phyloP scores from a whole-genome alignment of 2,113 vertebrate genomes.

The Sander vitreus region DNA sequence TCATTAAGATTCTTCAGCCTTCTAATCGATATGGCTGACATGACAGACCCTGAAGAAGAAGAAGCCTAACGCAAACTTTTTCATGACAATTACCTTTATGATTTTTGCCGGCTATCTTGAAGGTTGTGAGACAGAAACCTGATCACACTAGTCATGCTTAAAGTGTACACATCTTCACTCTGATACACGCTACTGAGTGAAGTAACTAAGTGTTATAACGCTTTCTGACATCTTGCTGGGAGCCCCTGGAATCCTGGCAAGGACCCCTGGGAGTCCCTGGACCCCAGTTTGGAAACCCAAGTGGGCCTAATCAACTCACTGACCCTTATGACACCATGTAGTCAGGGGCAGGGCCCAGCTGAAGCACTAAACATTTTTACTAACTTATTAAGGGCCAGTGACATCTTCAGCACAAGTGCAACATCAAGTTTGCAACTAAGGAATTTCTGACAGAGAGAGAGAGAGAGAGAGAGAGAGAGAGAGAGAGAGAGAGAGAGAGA shows the following conservation, averaged over 20 bases:
- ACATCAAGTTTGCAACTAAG: conserved; percentile 46
- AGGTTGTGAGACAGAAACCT: not conserved
- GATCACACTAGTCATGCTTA: not conserved
- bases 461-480: conserved; percentile 10
- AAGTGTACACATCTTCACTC: not conserved
- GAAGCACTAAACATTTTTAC: not conserved
- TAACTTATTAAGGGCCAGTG: conserved; percentile 11
- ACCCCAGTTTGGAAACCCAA: conserved; percentile 49
- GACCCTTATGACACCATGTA: conserved; percentile 33
- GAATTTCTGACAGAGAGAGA: conserved; percentile 39
- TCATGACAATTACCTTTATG: not conserved
- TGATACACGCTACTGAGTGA: not conserved
- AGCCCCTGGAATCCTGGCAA: conserved; percentile 30
- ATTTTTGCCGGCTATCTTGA: not conserved
- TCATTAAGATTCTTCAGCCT: not conserved
- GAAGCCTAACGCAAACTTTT: not conserved
- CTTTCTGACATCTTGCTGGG: conserved; percentile 5
- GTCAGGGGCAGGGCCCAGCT: not conserved
- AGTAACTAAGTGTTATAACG: not conserved
- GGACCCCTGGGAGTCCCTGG: conserved; percentile 62
- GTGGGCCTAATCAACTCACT: conserved; percentile 32
- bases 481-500: conserved; percentile 28
- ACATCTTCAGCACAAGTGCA: conserved; percentile 40
- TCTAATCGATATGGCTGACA: not conserved
- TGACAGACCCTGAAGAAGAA: not conserved